Base-by-base conservation (phyloP, 2,888 invertebrate species). In the Calliopum simillimum region DNA sequence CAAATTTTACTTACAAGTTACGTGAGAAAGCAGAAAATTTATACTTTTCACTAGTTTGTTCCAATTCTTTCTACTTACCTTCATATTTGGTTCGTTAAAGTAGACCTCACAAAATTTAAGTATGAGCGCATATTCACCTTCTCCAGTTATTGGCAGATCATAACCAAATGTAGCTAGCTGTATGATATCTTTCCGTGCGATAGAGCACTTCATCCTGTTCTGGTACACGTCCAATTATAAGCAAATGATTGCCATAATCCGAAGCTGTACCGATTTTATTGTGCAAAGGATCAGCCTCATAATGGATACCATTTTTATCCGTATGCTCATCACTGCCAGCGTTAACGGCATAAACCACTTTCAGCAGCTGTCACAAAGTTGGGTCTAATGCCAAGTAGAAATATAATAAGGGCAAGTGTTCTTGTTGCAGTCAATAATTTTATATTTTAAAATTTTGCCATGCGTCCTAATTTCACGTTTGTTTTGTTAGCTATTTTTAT, bases 61-160 rank as follows among this genome's bases (percentile, higher is more conserved):
- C 33, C 12, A 61, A 8, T 44, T 43, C 61, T 41, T 63, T 4
- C 19, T 25, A 64, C 68, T 68, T 1, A 93, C 95, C 90, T 97
- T 97, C 90, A 94, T 94, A 80, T 95, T 94, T 0, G 96, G 93
- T 2, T 94, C 92, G 84, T 94, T 95, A 84, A 99, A 99, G 87
- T 98, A 99, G 44, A 99, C 99, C 88, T 99, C 99, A 86, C 95
- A 95, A 85, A 99, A 99, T 84, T 99, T 99, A 75, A 99, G 88
- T 68, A 97, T 94, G 81, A 99, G 87, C 4, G 97, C 97, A 86
- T 98, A 99, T 73, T 97, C 93, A 11, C 98, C 98, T 83, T 98
- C 97, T 71, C 90, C 91, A 74, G 89, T 90, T 0, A 96, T 90
- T 0, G 97, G 96, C 77, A 97, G 92, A 79, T 97, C 96, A 82